Evolutionary conservation across 2,797 vertebrate species (phyloP).

Genomic region (Sebastes dallii): DNA sequence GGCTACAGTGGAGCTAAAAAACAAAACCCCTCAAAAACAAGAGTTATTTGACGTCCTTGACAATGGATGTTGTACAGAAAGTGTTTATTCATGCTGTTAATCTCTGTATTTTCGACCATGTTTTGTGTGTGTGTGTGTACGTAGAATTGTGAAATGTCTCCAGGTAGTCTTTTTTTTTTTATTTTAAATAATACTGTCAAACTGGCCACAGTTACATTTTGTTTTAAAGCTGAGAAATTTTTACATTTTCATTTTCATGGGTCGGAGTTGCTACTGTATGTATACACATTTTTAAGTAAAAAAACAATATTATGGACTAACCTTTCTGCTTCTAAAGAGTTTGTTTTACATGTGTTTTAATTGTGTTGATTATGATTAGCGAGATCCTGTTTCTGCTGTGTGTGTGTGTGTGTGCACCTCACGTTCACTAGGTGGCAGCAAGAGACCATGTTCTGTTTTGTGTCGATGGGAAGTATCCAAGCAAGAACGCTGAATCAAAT

Average conservation of each 20-base stretch:
- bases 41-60: neutral
- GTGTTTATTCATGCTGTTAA: constrained; percentile 14
- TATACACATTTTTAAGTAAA: constrained; percentile 72
- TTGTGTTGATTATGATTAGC: neutral
- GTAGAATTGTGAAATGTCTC: constrained; percentile 51
- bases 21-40: neutral
- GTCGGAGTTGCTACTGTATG: constrained; percentile 40
- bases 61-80: constrained; percentile 48
- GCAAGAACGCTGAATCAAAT: neutral
- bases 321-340: neutral
- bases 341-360: neutral
- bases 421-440: constrained; percentile 67
- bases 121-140: constrained; percentile 37
- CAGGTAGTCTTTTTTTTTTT: constrained; percentile 15
- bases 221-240: constrained; percentile 53
- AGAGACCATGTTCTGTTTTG: neutral
- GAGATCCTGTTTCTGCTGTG: neutral
- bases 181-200: constrained; percentile 14
- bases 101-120: constrained; percentile 37
- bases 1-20: neutral
- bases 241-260: constrained; percentile 56
- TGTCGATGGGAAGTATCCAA: neutral
- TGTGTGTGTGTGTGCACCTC: neutral
- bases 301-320: neutral
- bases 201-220: constrained; percentile 40